Percentiles rank a stretch among this genome's conserved stretches.
Conservation (phyloP, 2,888 invertebrate species). For the Troilus luridus region DNA sequence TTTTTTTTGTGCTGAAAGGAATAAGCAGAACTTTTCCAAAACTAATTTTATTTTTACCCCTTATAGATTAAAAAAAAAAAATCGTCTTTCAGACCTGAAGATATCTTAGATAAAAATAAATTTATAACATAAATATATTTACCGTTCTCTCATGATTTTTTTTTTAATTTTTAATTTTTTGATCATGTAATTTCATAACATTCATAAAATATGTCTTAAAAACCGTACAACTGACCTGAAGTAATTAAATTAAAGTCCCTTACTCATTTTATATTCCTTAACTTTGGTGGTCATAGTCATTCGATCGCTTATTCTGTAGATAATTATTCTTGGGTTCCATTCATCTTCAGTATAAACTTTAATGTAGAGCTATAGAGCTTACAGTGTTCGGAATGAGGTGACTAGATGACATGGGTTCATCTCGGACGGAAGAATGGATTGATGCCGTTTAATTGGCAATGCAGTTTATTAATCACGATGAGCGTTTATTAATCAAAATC, state of each 20-base stretch:
- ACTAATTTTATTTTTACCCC: no score
- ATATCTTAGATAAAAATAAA: no score
- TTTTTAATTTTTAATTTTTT: no score
- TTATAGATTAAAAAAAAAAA: no score
- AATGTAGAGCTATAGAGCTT: background rate
- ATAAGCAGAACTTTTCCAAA: no score
- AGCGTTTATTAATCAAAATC: constrained; percentile 49
- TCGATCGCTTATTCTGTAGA: background rate
- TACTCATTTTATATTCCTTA: background rate
- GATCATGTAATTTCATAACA: no score
- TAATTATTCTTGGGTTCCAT: background rate
- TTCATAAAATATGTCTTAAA: no score
- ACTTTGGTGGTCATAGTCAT: background rate
- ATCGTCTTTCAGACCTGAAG: no score
- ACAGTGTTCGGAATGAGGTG: background rate
- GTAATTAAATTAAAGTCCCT: background rate
- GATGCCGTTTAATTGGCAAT: constrained; percentile 15
- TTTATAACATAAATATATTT: no score
- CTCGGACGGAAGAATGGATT: background rate
- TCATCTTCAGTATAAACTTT: background rate
- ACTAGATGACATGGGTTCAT: background rate
- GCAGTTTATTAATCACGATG: background rate
- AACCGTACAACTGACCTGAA: no score
- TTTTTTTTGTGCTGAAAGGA: no score
- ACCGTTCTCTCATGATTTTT: no score